Conservation (phyloP, 37 sponge, comb jelly and placozoan genomes). For the Oscarella lobularis region DNA sequence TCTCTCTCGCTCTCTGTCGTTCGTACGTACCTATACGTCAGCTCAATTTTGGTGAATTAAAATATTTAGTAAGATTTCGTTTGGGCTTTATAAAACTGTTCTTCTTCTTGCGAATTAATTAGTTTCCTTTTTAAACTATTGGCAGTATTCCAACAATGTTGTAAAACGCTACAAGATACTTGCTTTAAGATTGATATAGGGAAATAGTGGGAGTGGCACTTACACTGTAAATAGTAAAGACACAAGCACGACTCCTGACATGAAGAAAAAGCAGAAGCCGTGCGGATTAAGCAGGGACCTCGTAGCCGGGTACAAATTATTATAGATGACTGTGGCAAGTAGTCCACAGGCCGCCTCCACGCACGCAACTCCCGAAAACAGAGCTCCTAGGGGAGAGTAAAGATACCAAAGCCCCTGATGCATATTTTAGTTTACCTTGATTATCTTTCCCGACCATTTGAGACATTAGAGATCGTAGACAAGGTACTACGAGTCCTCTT, state of each 20-base stretch:
- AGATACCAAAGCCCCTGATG: background rate
- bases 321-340: slow-evolving; percentile 57
- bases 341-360: slow-evolving; percentile 37
- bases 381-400: slow-evolving; percentile 23
- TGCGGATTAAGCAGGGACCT: slow-evolving; percentile 15
- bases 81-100: too few relatives aligned
- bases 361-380: slow-evolving; percentile 47
- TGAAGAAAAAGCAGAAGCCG: slow-evolving; percentile 55
- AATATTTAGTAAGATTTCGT: too few relatives aligned
- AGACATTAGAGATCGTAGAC: slow-evolving; percentile 58
- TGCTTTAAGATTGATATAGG: too few relatives aligned
- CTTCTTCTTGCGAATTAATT: too few relatives aligned
- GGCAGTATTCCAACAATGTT: too few relatives aligned
- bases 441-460: slow-evolving; percentile 27
- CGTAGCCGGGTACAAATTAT: slow-evolving; percentile 46
- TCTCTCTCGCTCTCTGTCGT: too few relatives aligned
- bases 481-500: slow-evolving; percentile 56
- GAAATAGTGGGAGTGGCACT: too few relatives aligned
- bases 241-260: slow-evolving; percentile 36
- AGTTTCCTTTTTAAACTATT: too few relatives aligned
- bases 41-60: too few relatives aligned
- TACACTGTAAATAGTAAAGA: slow-evolving; percentile 20
- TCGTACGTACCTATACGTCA: too few relatives aligned
- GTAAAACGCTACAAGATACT: too few relatives aligned
- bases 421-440: slow-evolving; percentile 25